Base-by-base conservation (phyloP, 2,888 invertebrate genomes). In the Andricus curvator region DNA sequence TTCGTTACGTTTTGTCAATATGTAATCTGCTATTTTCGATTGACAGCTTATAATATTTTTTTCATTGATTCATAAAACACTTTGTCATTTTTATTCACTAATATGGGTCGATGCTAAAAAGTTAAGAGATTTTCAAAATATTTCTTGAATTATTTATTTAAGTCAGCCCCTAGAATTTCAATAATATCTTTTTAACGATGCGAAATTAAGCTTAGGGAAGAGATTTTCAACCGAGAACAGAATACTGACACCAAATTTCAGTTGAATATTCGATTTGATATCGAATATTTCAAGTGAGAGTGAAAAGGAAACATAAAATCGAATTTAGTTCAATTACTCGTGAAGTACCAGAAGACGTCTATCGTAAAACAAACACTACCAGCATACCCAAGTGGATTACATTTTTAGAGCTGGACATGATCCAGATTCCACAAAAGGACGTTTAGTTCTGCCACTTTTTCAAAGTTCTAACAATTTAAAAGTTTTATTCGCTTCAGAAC, bases 371-470 rank as follows among this genome's bases (percentile, higher is more conserved):
- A 37, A 74, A 56, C 33, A 56, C 4, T 4, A 56, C 51, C 11
- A 33, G 74, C 74, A 74, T 74, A 74, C 33, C 33, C n/a, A 60
- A 74, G 74, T 56, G 56, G 56, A 56, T 15, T 74, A 56, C 22
- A 60, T 74, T 74, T 74, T 56, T n/a, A 74, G 33, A 37, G 33
- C 74, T 74, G 74, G 74, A 60, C 74, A 22, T 13, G 15, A 56
- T 74, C 74, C 74, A 74, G 33, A 74, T 74, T 56, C 74, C 56
- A 74, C 33, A 74, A 60, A 25, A 37, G 74, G 33, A 74, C 20
- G 56, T n/a, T 74, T 56, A 60, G n/a, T 74, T 74, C 8, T n/a
- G n/a, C 25, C n/a, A 33, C 56, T 33, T 56, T 74, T n/a, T 33
- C 9, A 29, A 74, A 29, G 33, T 74, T 33, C 3, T 8, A 15